Base-by-base conservation (phyloP, 2,797 vertebrate species). In the Loris lydekkerianus region DNA sequence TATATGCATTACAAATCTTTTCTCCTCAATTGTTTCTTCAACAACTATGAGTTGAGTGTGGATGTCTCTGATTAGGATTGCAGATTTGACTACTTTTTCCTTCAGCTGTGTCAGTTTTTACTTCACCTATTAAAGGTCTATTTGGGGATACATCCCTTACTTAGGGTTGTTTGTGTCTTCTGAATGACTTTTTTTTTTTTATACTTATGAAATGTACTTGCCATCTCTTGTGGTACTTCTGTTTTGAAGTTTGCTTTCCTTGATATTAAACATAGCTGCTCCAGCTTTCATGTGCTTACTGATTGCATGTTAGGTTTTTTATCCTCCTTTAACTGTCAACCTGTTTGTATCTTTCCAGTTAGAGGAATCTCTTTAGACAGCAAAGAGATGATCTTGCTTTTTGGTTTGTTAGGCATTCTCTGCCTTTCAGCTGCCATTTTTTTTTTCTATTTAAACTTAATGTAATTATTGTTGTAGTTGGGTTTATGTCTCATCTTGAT, bases 121-220 rank as follows among this genome's bases (percentile, higher is more conserved):
- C 49, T 56, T 85, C n/a, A 27, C 31, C 15, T 78, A 5, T 78
- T 60, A 27, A 78, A 56, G 49, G n/a, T 83, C 31, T 94, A 0
- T 76, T 34, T 83, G 34, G 78, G 23, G 40, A 34, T 65, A 23
- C 1, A 86, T 86, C 11, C 25, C 31, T 83, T 95, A 65, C 53
- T 94, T 75, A 61, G 60, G 14, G 89, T 43, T 72, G n/a, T 80
- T 92, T 86, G 20, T 84, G 58, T 89, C 49, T 83, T 93, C 43
- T 31, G 49, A 53, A 86, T 75, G 27, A 70, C 43, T 93, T 53
- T 69, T 34, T 95, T 40, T 88, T 93, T 82, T 31, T 82, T 31
- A 86, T 17, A 4, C 29, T 29, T 34, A 49, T 69, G 27, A 83
- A 86, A 72, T 56, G 10, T 63, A 11, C 27, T 37, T 58, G 85